Percentiles rank a stretch among this genome's conserved stretches.
phyloP scores from a whole-genome alignment of 2,797 vertebrate genomes.

The Mallotus villosus region DNA sequence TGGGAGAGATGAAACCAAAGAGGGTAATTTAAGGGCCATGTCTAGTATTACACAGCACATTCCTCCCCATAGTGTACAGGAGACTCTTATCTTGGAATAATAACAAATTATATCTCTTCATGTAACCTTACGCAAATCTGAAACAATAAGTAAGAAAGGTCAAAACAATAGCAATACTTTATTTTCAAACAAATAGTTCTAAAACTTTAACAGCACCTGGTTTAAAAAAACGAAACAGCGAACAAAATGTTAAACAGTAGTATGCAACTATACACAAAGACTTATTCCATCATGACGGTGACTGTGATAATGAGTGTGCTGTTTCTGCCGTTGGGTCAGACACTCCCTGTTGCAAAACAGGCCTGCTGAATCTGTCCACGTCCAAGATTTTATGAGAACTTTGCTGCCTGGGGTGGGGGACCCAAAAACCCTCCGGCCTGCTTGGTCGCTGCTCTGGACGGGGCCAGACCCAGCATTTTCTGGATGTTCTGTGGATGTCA shows the following conservation, averaged over 20 bases:
- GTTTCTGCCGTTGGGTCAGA: neutral
- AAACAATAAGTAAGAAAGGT: slow-evolving; percentile 32
- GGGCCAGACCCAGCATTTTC: slow-evolving; percentile 96
- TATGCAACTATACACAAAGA: slow-evolving; percentile 27
- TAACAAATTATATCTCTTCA: neutral
- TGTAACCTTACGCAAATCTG: slow-evolving; percentile 21
- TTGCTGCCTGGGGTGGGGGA: slow-evolving; percentile 93
- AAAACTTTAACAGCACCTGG: slow-evolving; percentile 43
- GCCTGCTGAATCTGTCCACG: neutral
- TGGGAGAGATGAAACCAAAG: too few relatives aligned
- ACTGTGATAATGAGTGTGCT: slow-evolving; percentile 12
- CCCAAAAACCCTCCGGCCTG: slow-evolving; percentile 97
- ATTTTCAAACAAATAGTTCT: slow-evolving; percentile 34
- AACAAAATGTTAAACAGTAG: slow-evolving; percentile 28
- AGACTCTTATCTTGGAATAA: neutral
- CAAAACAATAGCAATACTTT: slow-evolving; percentile 8
- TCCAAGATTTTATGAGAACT: slow-evolving; percentile 83
- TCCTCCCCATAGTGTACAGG: too few relatives aligned
- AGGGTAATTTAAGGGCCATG: too few relatives aligned
- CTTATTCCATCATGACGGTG: slow-evolving; percentile 2
- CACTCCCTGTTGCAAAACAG: neutral
- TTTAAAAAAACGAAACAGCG: slow-evolving; percentile 25
- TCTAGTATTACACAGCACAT: too few relatives aligned
- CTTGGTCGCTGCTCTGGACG: slow-evolving; percentile 96
- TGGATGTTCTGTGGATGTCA: slow-evolving; percentile 88